phyloP scores from a whole-genome alignment of 2,888 invertebrate species.

The Plebejus melissa region DNA sequence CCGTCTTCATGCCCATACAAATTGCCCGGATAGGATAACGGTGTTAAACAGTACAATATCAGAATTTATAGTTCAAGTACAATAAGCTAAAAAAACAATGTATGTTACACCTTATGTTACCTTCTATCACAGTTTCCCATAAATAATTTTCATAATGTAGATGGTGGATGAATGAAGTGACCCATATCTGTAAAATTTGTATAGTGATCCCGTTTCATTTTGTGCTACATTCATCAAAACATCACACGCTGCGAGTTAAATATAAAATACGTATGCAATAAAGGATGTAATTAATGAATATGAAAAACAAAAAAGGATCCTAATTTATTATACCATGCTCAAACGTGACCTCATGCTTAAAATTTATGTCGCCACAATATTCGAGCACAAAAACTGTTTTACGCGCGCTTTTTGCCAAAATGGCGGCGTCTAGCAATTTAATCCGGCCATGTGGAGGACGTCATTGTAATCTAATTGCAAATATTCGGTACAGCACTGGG shows the following conservation, averaged over 20 bases:
- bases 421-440: conserved; percentile 8
- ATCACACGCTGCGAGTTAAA: background rate
- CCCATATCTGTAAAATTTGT: too few relatives aligned
- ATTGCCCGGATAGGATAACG: too few relatives aligned
- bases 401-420: conserved; percentile 17
- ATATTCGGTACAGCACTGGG: conserved; percentile 20
- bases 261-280: conserved; percentile 14
- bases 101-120: too few relatives aligned
- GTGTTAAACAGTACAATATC: too few relatives aligned
- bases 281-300: conserved; percentile 24
- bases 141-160: too few relatives aligned
- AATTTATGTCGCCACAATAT: conserved; percentile 17
- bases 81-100: too few relatives aligned
- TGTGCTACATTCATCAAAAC: conserved; percentile 13
- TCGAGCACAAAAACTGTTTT: conserved; percentile 15
- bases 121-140: too few relatives aligned
- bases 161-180: too few relatives aligned
- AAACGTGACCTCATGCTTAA: conserved; percentile 19
- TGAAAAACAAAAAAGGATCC: conserved; percentile 17
- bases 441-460: background rate
- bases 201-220: background rate
- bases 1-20: too few relatives aligned
- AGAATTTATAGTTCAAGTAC: too few relatives aligned
- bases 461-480: conserved; percentile 24
- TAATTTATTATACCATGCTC: conserved; percentile 18